These are phyloP conservation scores for Isoperla grammatica DNA, from an alignment of 2,888 invertebrate species.

Conservation along the genomic window DNA sequence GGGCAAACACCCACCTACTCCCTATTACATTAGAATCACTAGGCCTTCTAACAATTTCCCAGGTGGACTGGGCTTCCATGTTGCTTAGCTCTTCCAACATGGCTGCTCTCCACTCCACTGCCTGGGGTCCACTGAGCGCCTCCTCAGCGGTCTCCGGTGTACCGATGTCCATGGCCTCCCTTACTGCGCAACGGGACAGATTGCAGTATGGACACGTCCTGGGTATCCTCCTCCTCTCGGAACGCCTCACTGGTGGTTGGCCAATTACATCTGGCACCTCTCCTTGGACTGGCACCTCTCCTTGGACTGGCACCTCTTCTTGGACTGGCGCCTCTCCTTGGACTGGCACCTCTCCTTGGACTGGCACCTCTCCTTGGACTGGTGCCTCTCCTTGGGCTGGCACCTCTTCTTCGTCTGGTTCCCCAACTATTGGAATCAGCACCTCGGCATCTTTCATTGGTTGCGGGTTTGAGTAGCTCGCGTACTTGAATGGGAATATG, in stretches of 20 bases:
- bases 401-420: too few relatives aligned
- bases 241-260: slow-evolving; percentile 2
- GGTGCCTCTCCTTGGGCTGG: too few relatives aligned
- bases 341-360: too few relatives aligned
- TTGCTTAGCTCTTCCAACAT: slow-evolving; percentile 12
- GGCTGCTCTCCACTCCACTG: slow-evolving; percentile 7
- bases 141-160: slow-evolving; percentile 13
- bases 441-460: too few relatives aligned
- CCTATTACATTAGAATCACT: not conserved
- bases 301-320: not conserved
- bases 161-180: not conserved
- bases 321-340: not conserved
- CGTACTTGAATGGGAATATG: too few relatives aligned
- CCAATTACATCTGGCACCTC: not conserved
- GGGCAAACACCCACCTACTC: not conserved
- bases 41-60: slow-evolving; percentile 12
- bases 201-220: slow-evolving; percentile 8
- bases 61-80: slow-evolving; percentile 8
- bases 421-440: too few relatives aligned
- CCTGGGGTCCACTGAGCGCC: slow-evolving; percentile 13
- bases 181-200: not conserved
- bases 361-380: too few relatives aligned
- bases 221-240: slow-evolving; percentile 6
- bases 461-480: too few relatives aligned
- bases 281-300: not conserved